phyloP scores from a whole-genome alignment of 2,113 vertebrate genomes.

The Hemiscyllium ocellatum region DNA sequence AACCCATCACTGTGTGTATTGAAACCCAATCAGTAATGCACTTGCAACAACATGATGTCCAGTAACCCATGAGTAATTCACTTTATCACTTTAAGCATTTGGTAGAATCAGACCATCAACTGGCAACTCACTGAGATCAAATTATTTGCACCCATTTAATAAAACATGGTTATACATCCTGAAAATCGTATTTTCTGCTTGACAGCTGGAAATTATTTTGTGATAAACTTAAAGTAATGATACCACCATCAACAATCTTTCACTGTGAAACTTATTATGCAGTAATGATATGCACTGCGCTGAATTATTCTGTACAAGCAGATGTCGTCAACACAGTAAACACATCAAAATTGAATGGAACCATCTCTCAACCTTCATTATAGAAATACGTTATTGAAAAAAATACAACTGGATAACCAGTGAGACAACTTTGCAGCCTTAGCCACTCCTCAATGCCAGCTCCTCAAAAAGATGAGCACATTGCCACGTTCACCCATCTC shows the following conservation, averaged over 20 bases:
- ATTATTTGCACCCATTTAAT: neutral
- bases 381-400: neutral
- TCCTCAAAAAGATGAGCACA: no score
- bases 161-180: neutral
- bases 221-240: neutral
- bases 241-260: neutral
- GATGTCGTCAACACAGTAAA: neutral
- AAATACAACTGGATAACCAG: neutral
- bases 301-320: neutral
- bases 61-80: neutral
- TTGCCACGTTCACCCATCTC: no score
- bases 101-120: neutral
- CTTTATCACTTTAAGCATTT: slow-evolving; percentile 7
- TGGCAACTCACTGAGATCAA: neutral
- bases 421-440: neutral
- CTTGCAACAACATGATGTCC: neutral
- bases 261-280: neutral
- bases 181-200: neutral
- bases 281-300: neutral
- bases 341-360: neutral
- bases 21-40: neutral
- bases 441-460: no score
- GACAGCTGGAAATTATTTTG: slow-evolving; percentile 22
- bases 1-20: neutral
- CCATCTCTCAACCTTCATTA: neutral